These are phyloP conservation scores for Ceramica pisi DNA, from an alignment of 2,888 invertebrate species.

Conservation along the genomic window DNA sequence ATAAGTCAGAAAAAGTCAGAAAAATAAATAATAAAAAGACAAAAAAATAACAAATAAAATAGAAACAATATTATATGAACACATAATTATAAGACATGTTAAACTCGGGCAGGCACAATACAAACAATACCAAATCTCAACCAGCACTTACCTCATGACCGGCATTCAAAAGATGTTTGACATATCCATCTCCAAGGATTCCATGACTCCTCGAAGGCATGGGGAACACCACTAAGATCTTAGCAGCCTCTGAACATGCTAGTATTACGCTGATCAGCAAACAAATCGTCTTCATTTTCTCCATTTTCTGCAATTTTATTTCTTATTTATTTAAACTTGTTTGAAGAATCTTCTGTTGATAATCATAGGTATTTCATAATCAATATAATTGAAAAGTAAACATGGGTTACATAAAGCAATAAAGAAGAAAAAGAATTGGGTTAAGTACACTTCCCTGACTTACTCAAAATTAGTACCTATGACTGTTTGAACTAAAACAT, in stretches of 20 bases:
- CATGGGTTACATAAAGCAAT: background rate
- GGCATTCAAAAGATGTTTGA: constrained; percentile 68
- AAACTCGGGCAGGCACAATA: too few relatives aligned
- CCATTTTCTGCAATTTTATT: constrained; percentile 44
- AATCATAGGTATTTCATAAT: too few relatives aligned
- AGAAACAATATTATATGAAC: too few relatives aligned
- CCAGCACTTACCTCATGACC: constrained; percentile 72
- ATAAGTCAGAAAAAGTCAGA: too few relatives aligned
- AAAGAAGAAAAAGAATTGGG: background rate
- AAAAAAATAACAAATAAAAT: too few relatives aligned
- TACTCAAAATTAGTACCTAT: too few relatives aligned
- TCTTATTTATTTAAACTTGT: too few relatives aligned
- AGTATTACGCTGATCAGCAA: constrained; percentile 35
- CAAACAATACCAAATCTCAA: background rate
- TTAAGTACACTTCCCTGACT: background rate
- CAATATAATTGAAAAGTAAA: too few relatives aligned
- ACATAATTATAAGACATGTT: too few relatives aligned
- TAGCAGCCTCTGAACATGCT: constrained; percentile 58
- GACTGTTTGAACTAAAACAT: too few relatives aligned
- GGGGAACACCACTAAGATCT: constrained; percentile 70
- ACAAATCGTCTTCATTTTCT: constrained; percentile 10
- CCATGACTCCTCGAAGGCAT: constrained; percentile 70
- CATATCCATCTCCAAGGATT: constrained; percentile 70
- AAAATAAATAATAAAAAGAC: too few relatives aligned
- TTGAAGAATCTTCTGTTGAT: too few relatives aligned